phyloP scores from a whole-genome alignment of 1,140 invertebrate species.

The Bombus confusus region DNA sequence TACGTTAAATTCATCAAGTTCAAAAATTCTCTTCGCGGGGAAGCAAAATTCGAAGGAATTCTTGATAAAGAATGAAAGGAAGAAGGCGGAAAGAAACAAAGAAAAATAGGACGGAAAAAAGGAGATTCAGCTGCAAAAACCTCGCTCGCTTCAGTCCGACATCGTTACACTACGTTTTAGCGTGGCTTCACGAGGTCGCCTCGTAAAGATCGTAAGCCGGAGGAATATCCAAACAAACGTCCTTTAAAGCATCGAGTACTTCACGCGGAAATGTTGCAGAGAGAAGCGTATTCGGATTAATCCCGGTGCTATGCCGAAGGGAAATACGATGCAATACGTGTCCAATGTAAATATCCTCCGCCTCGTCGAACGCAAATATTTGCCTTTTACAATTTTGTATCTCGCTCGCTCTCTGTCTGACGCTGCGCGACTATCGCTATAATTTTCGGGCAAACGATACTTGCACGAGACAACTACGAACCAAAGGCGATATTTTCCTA shows the following conservation, averaged over 20 bases:
- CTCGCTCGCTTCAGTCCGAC: background rate
- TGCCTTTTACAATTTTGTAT: constrained; percentile 45
- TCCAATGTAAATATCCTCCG: constrained; percentile 51
- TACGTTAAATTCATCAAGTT: background rate
- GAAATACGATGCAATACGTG: constrained; percentile 58
- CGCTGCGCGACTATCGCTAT: constrained; percentile 24
- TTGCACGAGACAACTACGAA: background rate
- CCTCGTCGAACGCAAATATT: constrained; percentile 55
- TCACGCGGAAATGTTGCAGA: constrained; percentile 12
- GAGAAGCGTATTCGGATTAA: constrained; percentile 22
- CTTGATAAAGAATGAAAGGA: background rate
- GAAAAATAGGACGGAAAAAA: background rate
- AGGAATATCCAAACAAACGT: constrained; percentile 15
- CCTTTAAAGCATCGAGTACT: constrained; percentile 17
- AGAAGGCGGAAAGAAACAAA: background rate
- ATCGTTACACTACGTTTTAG: background rate
- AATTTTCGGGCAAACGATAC: constrained; percentile 44
- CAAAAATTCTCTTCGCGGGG: background rate
- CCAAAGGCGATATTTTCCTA: background rate
- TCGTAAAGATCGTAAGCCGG: background rate
- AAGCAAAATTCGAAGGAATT: background rate
- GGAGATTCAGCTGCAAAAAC: too few relatives aligned
- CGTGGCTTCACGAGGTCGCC: background rate
- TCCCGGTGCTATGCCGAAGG: constrained; percentile 20
- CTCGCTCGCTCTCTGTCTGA: background rate